Conservation (phyloP, 2,797 vertebrate species). For the Adelosebastes latens region DNA sequence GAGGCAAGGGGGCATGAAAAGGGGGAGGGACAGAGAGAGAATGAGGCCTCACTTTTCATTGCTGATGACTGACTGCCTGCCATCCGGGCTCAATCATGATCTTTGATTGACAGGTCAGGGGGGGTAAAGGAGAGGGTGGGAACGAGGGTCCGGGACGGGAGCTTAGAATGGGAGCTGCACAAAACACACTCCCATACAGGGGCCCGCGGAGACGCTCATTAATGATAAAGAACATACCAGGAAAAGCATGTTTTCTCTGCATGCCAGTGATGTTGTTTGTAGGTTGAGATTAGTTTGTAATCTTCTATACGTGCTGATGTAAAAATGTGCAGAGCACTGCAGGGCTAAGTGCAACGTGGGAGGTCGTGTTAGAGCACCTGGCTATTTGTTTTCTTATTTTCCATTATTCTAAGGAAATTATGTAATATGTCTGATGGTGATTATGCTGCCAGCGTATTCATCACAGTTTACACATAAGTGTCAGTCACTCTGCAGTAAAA, state of each 20-base stretch:
- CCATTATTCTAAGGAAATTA: conserved; percentile 5
- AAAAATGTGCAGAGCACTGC: conserved; percentile 33
- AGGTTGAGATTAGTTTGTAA: conserved; percentile 68
- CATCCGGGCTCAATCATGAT: conserved; percentile 75
- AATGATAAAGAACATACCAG: conserved; percentile 77
- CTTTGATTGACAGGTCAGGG: conserved; percentile 81
- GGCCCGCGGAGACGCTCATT: conserved; percentile 69
- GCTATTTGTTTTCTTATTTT: conserved; percentile 14
- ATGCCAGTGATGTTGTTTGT: conserved; percentile 60
- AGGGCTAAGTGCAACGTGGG: conserved; percentile 52
- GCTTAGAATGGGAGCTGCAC: conserved; percentile 69
- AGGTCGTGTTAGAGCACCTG: conserved; percentile 41
- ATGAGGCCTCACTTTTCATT: conserved; percentile 76
- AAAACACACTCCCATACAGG: conserved; percentile 71
- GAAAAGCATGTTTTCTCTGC: conserved; percentile 69
- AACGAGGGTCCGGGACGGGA: conserved; percentile 70
- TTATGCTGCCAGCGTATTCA: conserved; percentile 2
- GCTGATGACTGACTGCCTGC: conserved; percentile 81
- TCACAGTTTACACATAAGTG: conserved; percentile 20
- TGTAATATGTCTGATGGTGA: neutral
- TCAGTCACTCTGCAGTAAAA: conserved; percentile 41
- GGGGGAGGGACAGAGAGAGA: conserved; percentile 50
- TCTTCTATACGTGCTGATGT: conserved; percentile 48
- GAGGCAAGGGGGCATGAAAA: conserved; percentile 64
- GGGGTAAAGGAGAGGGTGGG: conserved; percentile 73